Evolutionary conservation across 2,113 vertebrate species (phyloP).

Genomic region (Pomatorhinus ruficollis): DNA sequence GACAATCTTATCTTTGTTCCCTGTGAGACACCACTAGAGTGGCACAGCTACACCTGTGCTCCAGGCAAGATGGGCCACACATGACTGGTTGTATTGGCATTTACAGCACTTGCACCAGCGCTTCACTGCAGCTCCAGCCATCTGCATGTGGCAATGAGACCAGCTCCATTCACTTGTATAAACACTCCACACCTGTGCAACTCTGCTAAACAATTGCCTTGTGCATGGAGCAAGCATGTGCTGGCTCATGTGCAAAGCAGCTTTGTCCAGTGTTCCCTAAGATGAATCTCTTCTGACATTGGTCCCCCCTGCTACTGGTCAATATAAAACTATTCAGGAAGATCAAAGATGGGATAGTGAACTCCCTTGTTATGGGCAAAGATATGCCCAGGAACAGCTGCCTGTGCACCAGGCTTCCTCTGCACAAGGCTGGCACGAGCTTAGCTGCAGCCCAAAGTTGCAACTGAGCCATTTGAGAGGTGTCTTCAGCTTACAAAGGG

Average conservation of each 20-base stretch:
- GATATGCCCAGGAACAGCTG: not conserved
- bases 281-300: not conserved
- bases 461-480: not conserved
- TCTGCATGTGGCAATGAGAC: not conserved
- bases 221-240: not conserved
- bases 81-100: not conserved
- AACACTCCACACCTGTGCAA: not conserved
- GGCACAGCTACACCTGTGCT: not conserved
- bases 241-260: not conserved
- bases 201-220: not conserved
- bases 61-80: not conserved
- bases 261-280: not conserved
- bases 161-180: not conserved
- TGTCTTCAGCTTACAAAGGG: not conserved
- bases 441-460: not conserved
- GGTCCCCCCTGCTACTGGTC: rapidly evolving
- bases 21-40: not conserved
- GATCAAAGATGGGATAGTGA: not conserved
- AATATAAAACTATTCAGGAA: not conserved
- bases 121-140: not conserved
- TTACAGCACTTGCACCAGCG: not conserved
- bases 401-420: not conserved
- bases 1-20: not conserved
- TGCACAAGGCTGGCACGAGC: not conserved
- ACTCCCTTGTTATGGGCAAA: not conserved